Evolutionary conservation across 2,888 invertebrate genomes (phyloP).

Genomic region (Drosophila quinaria): DNA sequence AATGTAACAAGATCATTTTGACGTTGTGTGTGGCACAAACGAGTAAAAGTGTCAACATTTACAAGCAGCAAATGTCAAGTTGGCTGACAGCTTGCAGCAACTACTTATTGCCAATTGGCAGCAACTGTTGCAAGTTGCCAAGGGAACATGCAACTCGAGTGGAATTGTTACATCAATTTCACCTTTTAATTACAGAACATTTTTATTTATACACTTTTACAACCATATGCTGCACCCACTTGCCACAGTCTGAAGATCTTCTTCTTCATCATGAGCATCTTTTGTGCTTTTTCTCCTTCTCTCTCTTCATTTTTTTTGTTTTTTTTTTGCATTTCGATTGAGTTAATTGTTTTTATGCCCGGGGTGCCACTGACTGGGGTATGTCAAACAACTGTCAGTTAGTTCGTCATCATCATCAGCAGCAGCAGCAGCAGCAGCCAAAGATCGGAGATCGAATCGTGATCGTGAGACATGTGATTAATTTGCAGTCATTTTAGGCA

Average conservation of each 20-base stretch:
- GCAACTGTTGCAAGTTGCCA: constrained; percentile 65
- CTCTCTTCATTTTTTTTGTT: constrained; percentile 55
- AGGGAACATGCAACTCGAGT: constrained; percentile 35
- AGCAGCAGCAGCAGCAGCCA: constrained; percentile 28
- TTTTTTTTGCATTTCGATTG: constrained; percentile 72
- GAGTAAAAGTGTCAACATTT: constrained; percentile 85
- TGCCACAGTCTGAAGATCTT: constrained; percentile 45
- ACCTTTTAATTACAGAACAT: constrained; percentile 72
- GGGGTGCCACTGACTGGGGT: constrained; percentile 76
- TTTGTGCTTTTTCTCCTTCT: constrained; percentile 29
- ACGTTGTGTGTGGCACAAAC: constrained; percentile 58
- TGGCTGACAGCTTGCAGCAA: constrained; percentile 71
- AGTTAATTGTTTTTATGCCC: constrained; percentile 75
- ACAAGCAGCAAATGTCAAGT: constrained; percentile 85
- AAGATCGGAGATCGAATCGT: constrained; percentile 50
- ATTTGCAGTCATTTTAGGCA: constrained; percentile 72
- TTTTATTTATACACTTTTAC: constrained; percentile 15
- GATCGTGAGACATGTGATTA: constrained; percentile 71
- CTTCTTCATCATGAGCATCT: constrained; percentile 19
- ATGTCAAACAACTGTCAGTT: constrained; percentile 82
- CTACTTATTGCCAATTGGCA: constrained; percentile 44
- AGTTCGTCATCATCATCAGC: constrained; percentile 72
- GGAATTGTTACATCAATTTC: constrained; percentile 73
- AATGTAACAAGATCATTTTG: constrained; percentile 78
- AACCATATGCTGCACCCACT: constrained; percentile 79